Conservation (phyloP, 2,888 invertebrate genomes). For the Druceiella hillmani region DNA sequence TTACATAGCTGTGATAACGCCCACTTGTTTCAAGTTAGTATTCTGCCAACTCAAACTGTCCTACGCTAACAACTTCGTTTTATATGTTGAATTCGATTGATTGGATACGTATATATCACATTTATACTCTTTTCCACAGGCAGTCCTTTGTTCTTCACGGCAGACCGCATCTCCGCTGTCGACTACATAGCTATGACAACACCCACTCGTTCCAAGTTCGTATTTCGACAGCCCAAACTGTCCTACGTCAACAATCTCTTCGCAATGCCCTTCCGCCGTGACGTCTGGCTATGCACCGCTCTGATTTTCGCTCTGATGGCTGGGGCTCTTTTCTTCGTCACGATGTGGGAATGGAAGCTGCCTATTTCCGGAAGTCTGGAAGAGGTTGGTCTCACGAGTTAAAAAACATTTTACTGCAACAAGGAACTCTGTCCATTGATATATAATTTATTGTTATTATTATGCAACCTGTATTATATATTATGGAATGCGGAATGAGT, state of each 20-base stretch:
- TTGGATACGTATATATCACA: too few relatives aligned
- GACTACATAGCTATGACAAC: slow-evolving; percentile 65
- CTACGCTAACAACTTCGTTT: slow-evolving; percentile 1
- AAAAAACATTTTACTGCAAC: slow-evolving; percentile 3
- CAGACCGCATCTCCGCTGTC: slow-evolving; percentile 55
- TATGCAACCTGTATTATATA: too few relatives aligned
- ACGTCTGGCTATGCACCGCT: slow-evolving; percentile 59
- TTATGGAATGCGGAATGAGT: too few relatives aligned
- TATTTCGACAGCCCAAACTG: slow-evolving; percentile 67
- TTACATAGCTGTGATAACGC: too few relatives aligned
- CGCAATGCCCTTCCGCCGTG: slow-evolving; percentile 57
- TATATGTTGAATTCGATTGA: neutral
- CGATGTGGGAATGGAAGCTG: slow-evolving; percentile 42
- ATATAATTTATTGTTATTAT: too few relatives aligned
- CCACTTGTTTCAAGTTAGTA: too few relatives aligned
- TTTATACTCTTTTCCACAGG: slow-evolving; percentile 35
- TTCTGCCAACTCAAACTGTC: too few relatives aligned
- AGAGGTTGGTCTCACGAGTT: slow-evolving; percentile 5
- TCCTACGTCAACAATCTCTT: slow-evolving; percentile 69
- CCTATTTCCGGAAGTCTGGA: too few relatives aligned
- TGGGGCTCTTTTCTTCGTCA: slow-evolving; percentile 34
- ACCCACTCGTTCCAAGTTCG: slow-evolving; percentile 61
- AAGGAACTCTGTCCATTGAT: too few relatives aligned
- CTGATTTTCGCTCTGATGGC: slow-evolving; percentile 43
- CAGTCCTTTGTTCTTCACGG: slow-evolving; percentile 58